These are phyloP conservation scores for Eristalis tenax DNA, from an alignment of 2,888 invertebrate genomes.

Conservation along the genomic window DNA sequence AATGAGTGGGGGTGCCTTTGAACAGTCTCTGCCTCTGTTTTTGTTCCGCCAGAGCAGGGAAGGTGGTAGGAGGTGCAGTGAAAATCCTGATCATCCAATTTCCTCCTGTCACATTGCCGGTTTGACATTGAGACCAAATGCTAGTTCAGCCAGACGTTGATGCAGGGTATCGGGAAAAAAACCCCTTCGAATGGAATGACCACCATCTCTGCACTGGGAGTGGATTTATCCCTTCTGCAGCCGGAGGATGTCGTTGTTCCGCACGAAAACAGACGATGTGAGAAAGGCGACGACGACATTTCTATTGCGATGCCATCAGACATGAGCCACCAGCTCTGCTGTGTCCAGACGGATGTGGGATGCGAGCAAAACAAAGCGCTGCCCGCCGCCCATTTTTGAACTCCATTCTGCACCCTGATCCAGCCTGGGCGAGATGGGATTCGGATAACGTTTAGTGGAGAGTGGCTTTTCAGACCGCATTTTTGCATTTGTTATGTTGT, in stretches of 20 bases:
- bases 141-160: neutral
- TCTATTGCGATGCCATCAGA: constrained; percentile 28
- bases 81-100: constrained; percentile 48
- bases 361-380: neutral
- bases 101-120: constrained; percentile 60
- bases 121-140: constrained; percentile 44
- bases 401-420: neutral
- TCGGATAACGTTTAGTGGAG: neutral
- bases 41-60: too few species aligned
- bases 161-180: neutral
- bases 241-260: constrained; percentile 19
- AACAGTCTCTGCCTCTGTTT: too few species aligned
- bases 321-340: neutral
- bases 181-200: constrained; percentile 31
- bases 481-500: neutral
- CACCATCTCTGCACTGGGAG: constrained; percentile 9
- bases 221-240: constrained; percentile 33
- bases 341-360: neutral
- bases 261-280: constrained; percentile 1
- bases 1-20: too few species aligned
- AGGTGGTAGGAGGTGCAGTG: neutral
- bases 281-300: constrained; percentile 41
- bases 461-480: neutral
- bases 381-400: neutral
- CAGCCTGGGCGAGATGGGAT: too few species aligned